Base-by-base conservation (phyloP, 2,888 invertebrate species). In the Spilosoma lubricipeda region DNA sequence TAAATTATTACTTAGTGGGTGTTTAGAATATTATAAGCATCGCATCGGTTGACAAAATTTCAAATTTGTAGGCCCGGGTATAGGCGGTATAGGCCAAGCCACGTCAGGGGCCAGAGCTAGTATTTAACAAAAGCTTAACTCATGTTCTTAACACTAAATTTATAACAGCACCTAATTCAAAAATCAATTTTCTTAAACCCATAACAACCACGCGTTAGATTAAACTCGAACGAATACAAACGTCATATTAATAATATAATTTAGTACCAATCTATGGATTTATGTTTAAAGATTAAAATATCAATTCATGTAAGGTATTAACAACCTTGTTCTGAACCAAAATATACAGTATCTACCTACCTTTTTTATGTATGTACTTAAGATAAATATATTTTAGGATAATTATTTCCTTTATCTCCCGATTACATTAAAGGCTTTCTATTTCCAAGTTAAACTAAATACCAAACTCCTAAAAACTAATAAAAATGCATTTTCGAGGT, bases 301-400 rank as follows among this genome's bases (percentile, higher is more conserved):
- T 63, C 70, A 63, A 20, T 59, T 18, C 33, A 18, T 18, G 63
- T 63, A 2, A 1, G 45, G 42, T 63, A 36, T 39, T 63, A 42
- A 70, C 20, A 42, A 45, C 20, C 36, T 36, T 20, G n/a, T 42
- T 30, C 45, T 63, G 45, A 70, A 42, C 63, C 15, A 63, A 56
- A 42, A 33, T 23, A 23, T 23, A 72, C 67, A 27, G 69, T 27
- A 79, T 70, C 74, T 66, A 42, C 20, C 42, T 70, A 80, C 77
- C 77, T 66, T 78, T 84, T 82, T 74, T 72, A 23, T 1, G 27
- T 69, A 1, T 8, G 13, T 18, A 15, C 42, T 76, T 74, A 48
- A 77, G 76, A 79, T 78, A 71, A 72, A 23, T 64, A 71, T 78
- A 67, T 71, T 65, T 70, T 70, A 27, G 3, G 45, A 48, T 64